Evolutionary conservation across 2,888 invertebrate species (phyloP), one percentile per base, ranked within the genome.

Genomic region (Busseola fusca): DNA sequence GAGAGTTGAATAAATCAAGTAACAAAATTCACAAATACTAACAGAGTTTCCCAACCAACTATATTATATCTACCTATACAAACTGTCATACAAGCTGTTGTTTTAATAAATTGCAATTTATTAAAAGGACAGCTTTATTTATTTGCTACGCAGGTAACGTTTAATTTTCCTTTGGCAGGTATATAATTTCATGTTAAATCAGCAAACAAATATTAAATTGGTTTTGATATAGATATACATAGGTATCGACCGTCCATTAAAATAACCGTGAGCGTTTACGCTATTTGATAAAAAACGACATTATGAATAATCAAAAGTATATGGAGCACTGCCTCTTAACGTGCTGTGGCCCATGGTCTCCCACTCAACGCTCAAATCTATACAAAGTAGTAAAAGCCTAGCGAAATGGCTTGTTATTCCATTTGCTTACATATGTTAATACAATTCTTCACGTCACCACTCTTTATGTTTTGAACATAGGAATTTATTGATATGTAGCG

Each of bases 401-500:
- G 42, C 54, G 1, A 64, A 42, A 27, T 14, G 56, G 30, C 52
- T 82, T 80, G 67, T 74, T 82, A 83, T 82, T 86, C 79, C 45
- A 58, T 69, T 54, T 75, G 65, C 72, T 69, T 70, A 66, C 69
- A 48, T 72, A 84, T 87, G 81, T 65, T 82, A 86, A 84, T 76
- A 74, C 27, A 57, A 10, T 45, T 72, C 69, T 74, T 59, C 64
- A 52, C 65, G 56, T 52, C 71, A 78, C 68, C 54, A 68, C 78
- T 72, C 21, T 75, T 82, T 79, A 78, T 77, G 83, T 79, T 80
- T 73, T 66, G 72, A 80, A 72, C 77, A 72, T 73, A 56, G 42
- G 59, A 72, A 82, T 81, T 69, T 80, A 86, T 86, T 68, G 76
- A 83, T 68, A 74, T 68, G 58, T 59, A 81, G 84, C 81, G 87